phyloP scores from a whole-genome alignment of 1,140 invertebrate species.

The Oryzaephilus surinamensis region DNA sequence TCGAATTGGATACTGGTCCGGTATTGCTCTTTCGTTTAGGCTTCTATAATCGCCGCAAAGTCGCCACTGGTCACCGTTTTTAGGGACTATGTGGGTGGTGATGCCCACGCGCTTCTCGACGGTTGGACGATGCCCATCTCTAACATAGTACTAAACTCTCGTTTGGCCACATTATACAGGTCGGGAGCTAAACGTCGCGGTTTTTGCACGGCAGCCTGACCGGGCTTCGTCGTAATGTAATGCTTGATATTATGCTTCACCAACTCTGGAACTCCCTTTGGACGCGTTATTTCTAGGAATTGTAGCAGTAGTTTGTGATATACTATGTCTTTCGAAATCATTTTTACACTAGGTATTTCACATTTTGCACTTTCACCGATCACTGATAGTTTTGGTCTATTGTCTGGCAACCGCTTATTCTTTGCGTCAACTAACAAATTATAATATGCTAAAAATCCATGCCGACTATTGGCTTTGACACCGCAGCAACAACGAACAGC shows the following conservation, averaged over 20 bases:
- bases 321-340: too few relatives aligned
- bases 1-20: constrained; percentile 31
- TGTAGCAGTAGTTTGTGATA: too few relatives aligned
- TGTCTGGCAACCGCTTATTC: constrained; percentile 26
- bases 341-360: constrained; percentile 30
- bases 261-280: too few relatives aligned
- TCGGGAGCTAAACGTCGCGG: too few relatives aligned
- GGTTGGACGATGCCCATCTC: constrained; percentile 20
- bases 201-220: too few relatives aligned
- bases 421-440: constrained; percentile 29
- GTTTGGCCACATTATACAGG: constrained; percentile 20
- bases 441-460: constrained; percentile 30
- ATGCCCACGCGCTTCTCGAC: constrained; percentile 35
- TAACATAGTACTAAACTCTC: constrained; percentile 22
- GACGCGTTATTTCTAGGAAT: too few relatives aligned
- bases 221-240: too few relatives aligned
- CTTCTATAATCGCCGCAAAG: constrained; percentile 37
- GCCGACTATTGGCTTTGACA: too few relatives aligned
- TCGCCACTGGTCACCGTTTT: constrained; percentile 31
- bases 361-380: constrained; percentile 30
- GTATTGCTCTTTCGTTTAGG: constrained; percentile 37
- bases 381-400: constrained; percentile 10
- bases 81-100: constrained; percentile 35
- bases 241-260: too few relatives aligned
- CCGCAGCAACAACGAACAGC: constrained; percentile 29